Evolutionary conservation across 2,113 vertebrate genomes (phyloP).

Genomic region (Oreocharis arfaki): DNA sequence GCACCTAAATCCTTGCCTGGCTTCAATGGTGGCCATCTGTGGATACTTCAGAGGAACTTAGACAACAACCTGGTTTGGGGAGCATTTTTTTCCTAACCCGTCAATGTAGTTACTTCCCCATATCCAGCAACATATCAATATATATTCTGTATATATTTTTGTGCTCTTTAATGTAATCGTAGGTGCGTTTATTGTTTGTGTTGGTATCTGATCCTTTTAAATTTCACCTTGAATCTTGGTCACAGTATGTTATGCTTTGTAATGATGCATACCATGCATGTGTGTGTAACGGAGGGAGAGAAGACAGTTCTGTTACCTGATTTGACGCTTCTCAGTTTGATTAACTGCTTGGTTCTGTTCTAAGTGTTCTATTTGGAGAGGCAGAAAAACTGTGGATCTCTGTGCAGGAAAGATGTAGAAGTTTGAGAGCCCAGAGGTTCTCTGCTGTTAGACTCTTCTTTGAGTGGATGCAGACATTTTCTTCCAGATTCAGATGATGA

Average conservation of each 20-base stretch:
- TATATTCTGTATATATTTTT: neutral
- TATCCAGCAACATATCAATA: neutral
- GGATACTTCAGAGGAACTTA: neutral
- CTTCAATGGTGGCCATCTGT: neutral
- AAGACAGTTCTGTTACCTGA: neutral
- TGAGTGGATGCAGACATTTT: neutral
- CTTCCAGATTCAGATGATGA: neutral
- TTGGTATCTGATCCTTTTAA: neutral
- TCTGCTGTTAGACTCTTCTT: neutral
- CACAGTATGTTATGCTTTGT: rapidly evolving
- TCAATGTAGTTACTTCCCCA: neutral
- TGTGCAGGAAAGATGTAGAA: neutral
- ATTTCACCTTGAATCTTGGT: neutral
- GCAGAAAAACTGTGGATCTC: neutral
- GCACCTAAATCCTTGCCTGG: neutral
- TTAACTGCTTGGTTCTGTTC: neutral
- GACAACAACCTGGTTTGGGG: neutral
- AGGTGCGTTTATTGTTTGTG: neutral
- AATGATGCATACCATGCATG: neutral
- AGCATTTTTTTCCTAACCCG: neutral
- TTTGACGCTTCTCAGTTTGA: neutral
- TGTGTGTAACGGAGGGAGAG: neutral
- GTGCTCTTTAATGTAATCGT: neutral
- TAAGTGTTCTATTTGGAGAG: neutral
- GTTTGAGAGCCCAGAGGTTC: neutral